Evolutionary conservation across 2,888 invertebrate genomes (phyloP), one percentile per base, ranked within the genome.

Genomic region (Cephus sareptanus): DNA sequence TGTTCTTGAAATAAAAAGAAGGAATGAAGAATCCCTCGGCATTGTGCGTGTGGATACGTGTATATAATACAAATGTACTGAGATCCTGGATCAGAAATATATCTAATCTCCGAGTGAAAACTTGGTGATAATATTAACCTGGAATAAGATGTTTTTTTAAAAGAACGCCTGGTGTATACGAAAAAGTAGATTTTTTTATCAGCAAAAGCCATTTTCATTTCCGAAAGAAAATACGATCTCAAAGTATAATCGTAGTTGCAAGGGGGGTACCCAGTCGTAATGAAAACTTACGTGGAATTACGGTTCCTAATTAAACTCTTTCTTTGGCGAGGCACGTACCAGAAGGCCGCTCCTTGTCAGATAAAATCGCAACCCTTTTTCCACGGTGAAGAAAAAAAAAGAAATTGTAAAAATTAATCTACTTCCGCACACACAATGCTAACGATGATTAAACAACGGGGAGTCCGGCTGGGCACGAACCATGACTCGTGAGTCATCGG

Each of bases 361-460:
- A 56, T 56, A 56, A 56, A 56, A 56, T 56, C 56, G 56, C 56
- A 56, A 56, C 56, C 56, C 56, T 56, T 56, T 75, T 71, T 79
- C 76, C 77, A 70, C 76, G 75, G 76, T 77, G 80, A 75, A 76
- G 75, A 79, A 77, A 79, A 77, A 79, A 82, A 81, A 77, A 83
- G 82, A 82, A 84, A 82, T 83, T 79, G 79, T 79, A 70, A 76
- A 80, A 75, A 80, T 74, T 75, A 34, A 75, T 75, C 68, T 34
- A 74, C 74, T 75, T 76, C 76, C 76, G 79, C 75, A 76, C 79
- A 79, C 77, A 79, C 81, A 82, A 79, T 81, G 83, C 83, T 85
- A 87, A 87, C 86, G 86, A 87, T 87, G 86, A 87, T 86, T 86
- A 87, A 87, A 88, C 85, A 85, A 81, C 81, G 79, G 81, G 81